Evolutionary conservation across 2,888 invertebrate genomes (phyloP).

Genomic region (Ophonus ardosiacus): DNA sequence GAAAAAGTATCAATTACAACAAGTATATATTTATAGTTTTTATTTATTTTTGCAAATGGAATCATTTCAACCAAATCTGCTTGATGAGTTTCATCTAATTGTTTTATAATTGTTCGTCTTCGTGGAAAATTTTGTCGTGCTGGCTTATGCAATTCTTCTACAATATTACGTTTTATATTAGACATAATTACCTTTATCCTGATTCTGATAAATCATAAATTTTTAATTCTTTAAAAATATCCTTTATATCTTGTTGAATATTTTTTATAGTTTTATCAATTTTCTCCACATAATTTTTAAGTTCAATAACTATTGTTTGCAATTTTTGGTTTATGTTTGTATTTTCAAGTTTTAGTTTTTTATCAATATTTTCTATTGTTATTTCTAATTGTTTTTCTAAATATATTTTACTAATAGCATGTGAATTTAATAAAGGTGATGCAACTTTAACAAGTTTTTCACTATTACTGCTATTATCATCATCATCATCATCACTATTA

Average conservation of each 20-base stretch:
- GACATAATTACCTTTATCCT: neutral
- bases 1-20: constrained; percentile 70
- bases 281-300: too few species aligned
- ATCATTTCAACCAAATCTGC: constrained; percentile 73
- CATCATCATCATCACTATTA: too few species aligned
- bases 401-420: neutral
- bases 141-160: constrained; percentile 69
- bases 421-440: too few species aligned
- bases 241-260: too few species aligned
- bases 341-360: too few species aligned
- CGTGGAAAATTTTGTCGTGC: constrained; percentile 70
- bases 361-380: too few species aligned
- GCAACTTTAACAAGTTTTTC: neutral
- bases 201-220: neutral
- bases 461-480: neutral
- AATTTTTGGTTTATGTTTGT: too few species aligned
- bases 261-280: neutral
- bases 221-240: neutral
- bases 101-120: constrained; percentile 66
- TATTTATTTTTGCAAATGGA: constrained; percentile 69
- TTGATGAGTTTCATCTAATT: constrained; percentile 73
- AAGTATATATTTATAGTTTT: constrained; percentile 70
- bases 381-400: neutral
- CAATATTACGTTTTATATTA: neutral
- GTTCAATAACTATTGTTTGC: too few species aligned